Conservation (phyloP, 2,888 invertebrate species). For the Caenorhabditis becei region DNA sequence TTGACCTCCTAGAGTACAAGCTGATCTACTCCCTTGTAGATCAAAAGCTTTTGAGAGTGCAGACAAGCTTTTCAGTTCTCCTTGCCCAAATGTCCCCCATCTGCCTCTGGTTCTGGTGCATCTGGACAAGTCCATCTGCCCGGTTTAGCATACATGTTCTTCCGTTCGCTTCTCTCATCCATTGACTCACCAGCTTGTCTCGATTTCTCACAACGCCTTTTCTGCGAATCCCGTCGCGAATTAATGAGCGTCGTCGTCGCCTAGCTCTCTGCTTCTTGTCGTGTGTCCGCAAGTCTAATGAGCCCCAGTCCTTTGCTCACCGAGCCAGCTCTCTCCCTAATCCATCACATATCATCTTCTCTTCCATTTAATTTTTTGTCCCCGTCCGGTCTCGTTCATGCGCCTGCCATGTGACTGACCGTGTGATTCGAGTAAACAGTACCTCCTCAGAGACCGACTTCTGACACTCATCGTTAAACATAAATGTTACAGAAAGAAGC, state of each 20-base stretch:
- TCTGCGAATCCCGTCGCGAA: slow-evolving; percentile 20
- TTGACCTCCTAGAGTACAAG: no score
- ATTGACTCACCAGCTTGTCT: neutral
- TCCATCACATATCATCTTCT: slow-evolving; percentile 19
- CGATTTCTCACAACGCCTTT: slow-evolving; percentile 9
- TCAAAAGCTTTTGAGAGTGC: no score
- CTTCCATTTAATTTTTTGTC: slow-evolving; percentile 1
- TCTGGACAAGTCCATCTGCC: no score
- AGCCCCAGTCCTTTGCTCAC: slow-evolving; percentile 7
- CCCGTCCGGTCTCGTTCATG: slow-evolving; percentile 7
- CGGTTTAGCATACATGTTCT: neutral
- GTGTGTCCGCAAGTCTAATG: slow-evolving; percentile 32
- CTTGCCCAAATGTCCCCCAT: no score
- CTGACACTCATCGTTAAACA: slow-evolving; percentile 14
- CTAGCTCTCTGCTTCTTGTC: slow-evolving; percentile 2
- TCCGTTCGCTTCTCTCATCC: neutral
- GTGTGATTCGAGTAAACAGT: slow-evolving; percentile 58
- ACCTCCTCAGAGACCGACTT: slow-evolving; percentile 15
- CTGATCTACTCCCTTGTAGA: no score
- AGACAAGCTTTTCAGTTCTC: no score
- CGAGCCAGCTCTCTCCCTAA: slow-evolving; percentile 3
- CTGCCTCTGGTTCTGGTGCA: no score
- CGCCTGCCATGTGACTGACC: slow-evolving; percentile 48
- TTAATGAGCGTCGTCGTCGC: slow-evolving; percentile 23
- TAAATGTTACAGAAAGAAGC: slow-evolving; percentile 29